These are phyloP conservation scores for Balaenoptera acutorostrata DNA, from an alignment of 2,113 vertebrate species.

Conservation along the genomic window DNA sequence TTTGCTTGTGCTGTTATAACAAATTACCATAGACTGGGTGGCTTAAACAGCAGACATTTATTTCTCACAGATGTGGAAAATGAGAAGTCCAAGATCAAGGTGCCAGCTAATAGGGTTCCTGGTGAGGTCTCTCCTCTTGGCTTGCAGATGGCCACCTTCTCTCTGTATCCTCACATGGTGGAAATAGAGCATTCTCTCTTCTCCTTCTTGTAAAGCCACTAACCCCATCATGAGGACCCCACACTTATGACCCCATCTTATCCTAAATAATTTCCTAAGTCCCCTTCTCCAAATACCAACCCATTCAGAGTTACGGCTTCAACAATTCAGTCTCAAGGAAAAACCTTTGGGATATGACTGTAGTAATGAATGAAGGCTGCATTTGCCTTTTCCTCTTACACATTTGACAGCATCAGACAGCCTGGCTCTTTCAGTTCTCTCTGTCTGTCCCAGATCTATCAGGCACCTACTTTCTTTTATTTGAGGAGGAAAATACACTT, in stretches of 20 bases:
- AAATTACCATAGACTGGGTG: background rate
- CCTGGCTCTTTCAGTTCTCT: background rate
- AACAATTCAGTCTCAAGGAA: background rate
- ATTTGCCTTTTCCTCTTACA: background rate
- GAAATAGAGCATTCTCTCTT: background rate
- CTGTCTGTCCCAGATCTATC: background rate
- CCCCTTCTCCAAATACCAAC: background rate
- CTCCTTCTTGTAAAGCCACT: background rate
- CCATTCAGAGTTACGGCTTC: background rate
- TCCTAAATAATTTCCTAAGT: background rate
- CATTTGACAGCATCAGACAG: background rate
- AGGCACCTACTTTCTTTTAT: background rate
- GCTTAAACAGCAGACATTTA: background rate
- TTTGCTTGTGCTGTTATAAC: background rate
- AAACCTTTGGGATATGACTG: background rate
- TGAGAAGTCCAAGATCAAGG: background rate
- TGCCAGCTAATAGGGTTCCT: background rate
- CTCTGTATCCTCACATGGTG: background rate
- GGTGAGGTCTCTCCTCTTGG: background rate
- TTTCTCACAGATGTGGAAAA: background rate
- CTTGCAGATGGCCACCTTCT: background rate
- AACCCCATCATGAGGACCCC: background rate
- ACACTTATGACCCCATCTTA: background rate
- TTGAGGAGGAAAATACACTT: background rate
- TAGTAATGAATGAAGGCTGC: background rate